phyloP scores from a whole-genome alignment of 1,140 invertebrate genomes.

The Plutomurus gul region DNA sequence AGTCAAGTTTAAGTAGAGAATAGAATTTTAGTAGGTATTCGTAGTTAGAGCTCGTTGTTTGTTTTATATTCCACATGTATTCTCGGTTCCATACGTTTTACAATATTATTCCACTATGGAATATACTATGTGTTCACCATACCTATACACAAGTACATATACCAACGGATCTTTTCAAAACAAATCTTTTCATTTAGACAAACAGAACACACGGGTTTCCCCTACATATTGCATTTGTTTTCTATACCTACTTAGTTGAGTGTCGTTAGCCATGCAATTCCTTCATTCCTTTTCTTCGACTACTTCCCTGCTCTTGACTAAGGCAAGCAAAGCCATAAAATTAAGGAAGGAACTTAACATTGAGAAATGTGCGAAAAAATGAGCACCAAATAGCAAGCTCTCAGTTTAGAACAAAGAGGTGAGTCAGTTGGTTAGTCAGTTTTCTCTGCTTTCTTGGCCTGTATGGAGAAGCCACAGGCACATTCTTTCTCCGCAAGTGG shows the following conservation, averaged over 20 bases:
- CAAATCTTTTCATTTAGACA: neutral
- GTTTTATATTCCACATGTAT: neutral
- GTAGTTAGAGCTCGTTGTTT: neutral
- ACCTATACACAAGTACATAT: too few species aligned
- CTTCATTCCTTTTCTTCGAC: conserved; percentile 2
- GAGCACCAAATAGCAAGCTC: neutral
- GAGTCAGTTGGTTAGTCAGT: neutral
- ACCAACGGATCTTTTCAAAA: too few species aligned
- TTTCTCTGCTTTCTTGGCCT: too few species aligned
- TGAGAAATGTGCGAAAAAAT: conserved; percentile 12
- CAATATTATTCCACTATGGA: too few species aligned
- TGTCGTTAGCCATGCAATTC: neutral
- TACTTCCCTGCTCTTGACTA: neutral
- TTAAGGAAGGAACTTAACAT: conserved; percentile 13
- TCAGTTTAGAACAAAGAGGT: neutral
- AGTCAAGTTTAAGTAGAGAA: neutral
- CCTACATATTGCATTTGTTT: too few species aligned
- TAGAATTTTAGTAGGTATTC: neutral
- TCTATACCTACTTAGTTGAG: neutral
- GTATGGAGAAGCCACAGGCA: too few species aligned
- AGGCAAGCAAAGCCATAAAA: neutral
- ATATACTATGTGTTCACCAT: too few species aligned
- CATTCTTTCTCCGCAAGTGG: too few species aligned
- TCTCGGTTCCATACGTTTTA: too few species aligned
- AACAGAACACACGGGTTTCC: too few species aligned